Conservation (phyloP, 2,888 invertebrate species). For the Drosophila heteroneura region DNA sequence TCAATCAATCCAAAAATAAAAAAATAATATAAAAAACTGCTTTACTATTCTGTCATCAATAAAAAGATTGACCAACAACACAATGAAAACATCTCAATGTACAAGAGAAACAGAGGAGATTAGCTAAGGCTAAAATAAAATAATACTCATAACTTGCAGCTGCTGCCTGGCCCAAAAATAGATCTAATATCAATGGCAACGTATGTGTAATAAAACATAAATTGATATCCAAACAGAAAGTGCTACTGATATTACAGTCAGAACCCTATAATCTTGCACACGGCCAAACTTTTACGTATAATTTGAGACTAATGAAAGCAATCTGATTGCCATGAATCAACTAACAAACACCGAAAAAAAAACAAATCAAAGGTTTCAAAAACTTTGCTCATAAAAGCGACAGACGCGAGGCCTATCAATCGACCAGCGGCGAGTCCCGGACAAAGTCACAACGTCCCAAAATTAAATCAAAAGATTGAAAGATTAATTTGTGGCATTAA, state of each 20-base stretch:
- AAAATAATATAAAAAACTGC: no score
- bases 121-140: background rate
- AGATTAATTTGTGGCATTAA: conserved; percentile 16
- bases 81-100: background rate
- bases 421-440: conserved; percentile 26
- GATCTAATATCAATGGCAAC: conserved; percentile 23
- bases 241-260: conserved; percentile 41
- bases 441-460: conserved; percentile 31
- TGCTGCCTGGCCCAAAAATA: conserved; percentile 25
- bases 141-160: conserved; percentile 21
- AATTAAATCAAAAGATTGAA: conserved; percentile 59
- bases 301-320: conserved; percentile 72
- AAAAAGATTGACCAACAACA: background rate
- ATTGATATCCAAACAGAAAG: conserved; percentile 54
- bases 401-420: conserved; percentile 61
- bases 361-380: conserved; percentile 48
- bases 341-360: background rate
- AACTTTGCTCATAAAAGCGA: conserved; percentile 68
- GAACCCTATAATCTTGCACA: conserved; percentile 45
- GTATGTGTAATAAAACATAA: conserved; percentile 43
- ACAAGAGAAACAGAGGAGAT: background rate
- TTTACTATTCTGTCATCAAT: background rate
- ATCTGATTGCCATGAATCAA: conserved; percentile 47
- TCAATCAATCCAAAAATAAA: no score
- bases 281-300: conserved; percentile 35